Percentiles rank a stretch among this genome's conserved stretches.
Conservation (phyloP, 2,113 vertebrate genomes). For the Lepus americanus region DNA sequence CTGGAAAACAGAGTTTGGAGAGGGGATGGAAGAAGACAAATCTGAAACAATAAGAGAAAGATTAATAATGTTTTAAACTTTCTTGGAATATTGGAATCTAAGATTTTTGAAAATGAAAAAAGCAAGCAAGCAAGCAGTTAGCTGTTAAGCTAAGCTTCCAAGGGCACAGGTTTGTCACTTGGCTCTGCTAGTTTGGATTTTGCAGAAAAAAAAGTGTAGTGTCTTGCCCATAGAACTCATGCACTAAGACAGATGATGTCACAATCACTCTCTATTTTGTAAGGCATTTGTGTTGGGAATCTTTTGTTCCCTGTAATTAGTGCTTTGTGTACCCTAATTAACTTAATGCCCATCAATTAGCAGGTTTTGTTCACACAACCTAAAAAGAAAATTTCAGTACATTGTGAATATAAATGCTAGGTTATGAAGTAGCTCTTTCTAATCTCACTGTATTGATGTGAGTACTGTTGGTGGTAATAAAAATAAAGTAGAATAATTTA, state of each 20-base stretch:
- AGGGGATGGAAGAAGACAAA: neutral
- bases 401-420: conserved; percentile 28
- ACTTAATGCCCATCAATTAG: conserved; percentile 64
- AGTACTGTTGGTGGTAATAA: neutral
- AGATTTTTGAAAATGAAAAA: neutral
- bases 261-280: neutral
- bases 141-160: neutral
- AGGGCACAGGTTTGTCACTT: neutral
- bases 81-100: conserved; percentile 6
- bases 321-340: conserved; percentile 61
- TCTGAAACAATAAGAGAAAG: neutral
- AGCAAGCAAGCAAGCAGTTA: neutral
- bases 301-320: conserved; percentile 48
- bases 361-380: conserved; percentile 26
- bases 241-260: neutral
- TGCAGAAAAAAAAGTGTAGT: neutral
- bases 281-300: neutral
- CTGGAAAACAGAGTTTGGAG: neutral
- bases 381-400: conserved; percentile 61
- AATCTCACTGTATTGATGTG: conserved; percentile 16
- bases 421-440: conserved; percentile 41
- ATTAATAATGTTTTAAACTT: neutral
- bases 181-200: neutral
- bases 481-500: conserved; percentile 21
- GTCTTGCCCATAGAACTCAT: neutral